Evolutionary conservation across 64 coral and sea anemone genomes (phyloP).

Genomic region (Pocillopora damicornis): DNA sequence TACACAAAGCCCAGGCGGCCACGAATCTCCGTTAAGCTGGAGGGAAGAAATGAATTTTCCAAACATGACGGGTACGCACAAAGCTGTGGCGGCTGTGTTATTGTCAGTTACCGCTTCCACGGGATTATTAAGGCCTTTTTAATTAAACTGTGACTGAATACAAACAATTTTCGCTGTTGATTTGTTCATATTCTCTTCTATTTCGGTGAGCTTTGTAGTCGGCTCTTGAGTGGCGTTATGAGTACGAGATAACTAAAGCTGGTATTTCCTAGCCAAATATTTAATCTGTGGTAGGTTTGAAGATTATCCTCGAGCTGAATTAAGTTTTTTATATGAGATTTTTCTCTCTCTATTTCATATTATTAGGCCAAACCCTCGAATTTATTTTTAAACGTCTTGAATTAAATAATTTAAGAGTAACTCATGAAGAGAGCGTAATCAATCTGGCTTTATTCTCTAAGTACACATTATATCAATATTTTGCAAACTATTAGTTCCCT

Average conservation of each 20-base stretch:
- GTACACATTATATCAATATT: neutral
- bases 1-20: constrained; percentile 14
- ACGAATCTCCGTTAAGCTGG: neutral
- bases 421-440: neutral
- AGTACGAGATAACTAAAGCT: neutral
- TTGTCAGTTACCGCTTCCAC: constrained; percentile 19
- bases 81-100: constrained; percentile 1
- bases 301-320: no score
- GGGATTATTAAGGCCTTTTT: constrained; percentile 15
- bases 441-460: constrained; percentile 4
- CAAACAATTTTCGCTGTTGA: constrained; percentile 16
- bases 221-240: no score
- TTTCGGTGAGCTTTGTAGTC: neutral
- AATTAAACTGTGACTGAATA: constrained; percentile 30
- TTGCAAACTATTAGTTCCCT: neutral
- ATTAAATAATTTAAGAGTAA: neutral
- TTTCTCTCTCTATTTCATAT: no score
- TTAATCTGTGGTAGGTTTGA: neutral
- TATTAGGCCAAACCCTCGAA: no score
- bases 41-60: constrained; percentile 35
- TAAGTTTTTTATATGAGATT: no score
- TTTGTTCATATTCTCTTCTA: neutral
- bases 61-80: constrained; percentile 23
- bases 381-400: neutral
- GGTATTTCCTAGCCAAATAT: neutral